phyloP scores from a whole-genome alignment of 2,113 vertebrate genomes.

The Turdus rufiventris region DNA sequence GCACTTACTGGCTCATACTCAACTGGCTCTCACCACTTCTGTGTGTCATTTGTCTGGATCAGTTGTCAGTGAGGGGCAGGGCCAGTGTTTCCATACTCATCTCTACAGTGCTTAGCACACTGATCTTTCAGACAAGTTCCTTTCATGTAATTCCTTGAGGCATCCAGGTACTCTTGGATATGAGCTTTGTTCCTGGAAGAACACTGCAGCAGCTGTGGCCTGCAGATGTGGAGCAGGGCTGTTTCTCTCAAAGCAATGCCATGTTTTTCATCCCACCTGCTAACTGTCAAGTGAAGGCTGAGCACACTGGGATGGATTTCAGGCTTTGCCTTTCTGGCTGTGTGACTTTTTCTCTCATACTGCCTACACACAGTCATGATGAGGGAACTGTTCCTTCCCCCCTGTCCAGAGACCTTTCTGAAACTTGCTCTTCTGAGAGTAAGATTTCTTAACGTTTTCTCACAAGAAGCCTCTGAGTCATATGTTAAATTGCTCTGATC shows the following conservation, averaged over 20 bases:
- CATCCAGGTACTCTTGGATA: not conserved
- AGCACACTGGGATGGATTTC: not conserved
- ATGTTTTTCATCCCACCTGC: not conserved
- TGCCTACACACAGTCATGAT: not conserved
- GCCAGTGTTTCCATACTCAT: not conserved
- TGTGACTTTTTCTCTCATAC: not conserved
- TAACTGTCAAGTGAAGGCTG: not conserved
- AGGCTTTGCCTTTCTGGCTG: not conserved
- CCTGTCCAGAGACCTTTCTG: not conserved
- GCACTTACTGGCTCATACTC: not conserved
- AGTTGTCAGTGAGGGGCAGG: not conserved
- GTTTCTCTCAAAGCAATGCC: not conserved
- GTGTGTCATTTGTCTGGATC: not conserved
- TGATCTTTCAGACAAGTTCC: not conserved
- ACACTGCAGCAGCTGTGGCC: not conserved
- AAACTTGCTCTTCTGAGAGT: not conserved
- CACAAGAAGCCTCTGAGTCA: not conserved
- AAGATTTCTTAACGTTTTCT: not conserved
- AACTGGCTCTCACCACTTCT: not conserved
- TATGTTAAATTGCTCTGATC: not conserved
- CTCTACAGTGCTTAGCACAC: not conserved
- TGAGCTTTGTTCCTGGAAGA: not conserved
- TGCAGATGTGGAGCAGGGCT: not conserved
- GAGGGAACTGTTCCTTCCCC: not conserved
- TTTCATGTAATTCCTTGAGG: not conserved